Evolutionary conservation across 2,888 invertebrate genomes (phyloP).

Genomic region (Euzophera pinguis): DNA sequence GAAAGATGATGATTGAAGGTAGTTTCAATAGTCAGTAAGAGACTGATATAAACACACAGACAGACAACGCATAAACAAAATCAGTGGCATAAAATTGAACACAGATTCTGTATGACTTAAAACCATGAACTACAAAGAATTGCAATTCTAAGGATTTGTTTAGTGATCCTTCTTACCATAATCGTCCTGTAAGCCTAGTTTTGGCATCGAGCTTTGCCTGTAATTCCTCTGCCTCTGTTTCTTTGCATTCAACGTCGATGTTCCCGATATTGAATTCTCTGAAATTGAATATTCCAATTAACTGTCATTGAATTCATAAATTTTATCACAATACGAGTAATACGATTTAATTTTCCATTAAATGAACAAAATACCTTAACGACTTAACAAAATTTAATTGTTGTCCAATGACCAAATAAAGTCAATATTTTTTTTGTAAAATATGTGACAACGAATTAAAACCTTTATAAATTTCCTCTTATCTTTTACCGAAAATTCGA

Average conservation of each 20-base stretch:
- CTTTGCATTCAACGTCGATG: slow-evolving; percentile 70
- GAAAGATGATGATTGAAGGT: too few species aligned
- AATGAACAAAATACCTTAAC: too few species aligned
- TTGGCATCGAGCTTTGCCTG: slow-evolving; percentile 76
- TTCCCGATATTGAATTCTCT: slow-evolving; percentile 74
- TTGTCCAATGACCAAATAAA: too few species aligned
- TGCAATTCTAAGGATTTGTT: slow-evolving; percentile 16
- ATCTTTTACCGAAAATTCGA: too few species aligned
- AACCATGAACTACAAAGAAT: slow-evolving; percentile 9
- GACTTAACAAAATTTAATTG: too few species aligned
- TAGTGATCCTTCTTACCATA: slow-evolving; percentile 54
- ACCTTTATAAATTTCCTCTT: too few species aligned
- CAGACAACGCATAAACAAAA: not conserved
- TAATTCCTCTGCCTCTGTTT: slow-evolving; percentile 69
- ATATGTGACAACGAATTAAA: too few species aligned
- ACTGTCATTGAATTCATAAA: not conserved
- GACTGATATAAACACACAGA: too few species aligned
- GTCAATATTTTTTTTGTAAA: too few species aligned
- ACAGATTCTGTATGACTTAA: slow-evolving; percentile 11
- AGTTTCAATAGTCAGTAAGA: too few species aligned
- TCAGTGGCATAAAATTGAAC: not conserved
- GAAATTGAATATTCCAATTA: slow-evolving; percentile 33
- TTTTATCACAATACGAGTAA: not conserved
- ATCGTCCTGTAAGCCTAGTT: slow-evolving; percentile 69
- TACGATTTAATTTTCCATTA: not conserved